A percentile compares a stretch with the other conserved stretches of the same genome.
Conservation (phyloP, 2,888 invertebrate genomes). For the Laothoe populi region DNA sequence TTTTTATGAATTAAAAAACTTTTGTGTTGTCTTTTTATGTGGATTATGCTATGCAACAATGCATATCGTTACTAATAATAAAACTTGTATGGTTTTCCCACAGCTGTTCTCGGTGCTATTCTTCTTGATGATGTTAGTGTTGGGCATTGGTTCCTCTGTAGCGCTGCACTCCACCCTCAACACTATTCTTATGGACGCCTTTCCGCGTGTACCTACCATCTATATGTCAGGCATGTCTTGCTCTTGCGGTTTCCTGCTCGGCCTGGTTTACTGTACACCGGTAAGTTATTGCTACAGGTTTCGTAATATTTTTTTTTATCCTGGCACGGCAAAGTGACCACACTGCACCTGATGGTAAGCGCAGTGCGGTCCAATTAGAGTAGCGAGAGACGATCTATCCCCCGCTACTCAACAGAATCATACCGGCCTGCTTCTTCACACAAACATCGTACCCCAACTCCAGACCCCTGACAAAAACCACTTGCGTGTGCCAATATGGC, state of each 20-base stretch:
- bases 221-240: conserved; percentile 85
- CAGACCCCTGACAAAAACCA: no score
- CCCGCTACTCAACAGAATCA: no score
- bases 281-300: conserved; percentile 82
- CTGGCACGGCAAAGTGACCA: not conserved
- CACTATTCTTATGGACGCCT: conserved; percentile 88
- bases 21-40: no score
- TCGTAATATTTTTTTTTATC: not conserved
- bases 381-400: no score
- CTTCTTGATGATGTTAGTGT: conserved; percentile 92
- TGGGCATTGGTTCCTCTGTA: conserved; percentile 91
- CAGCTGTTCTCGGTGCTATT: conserved; percentile 91
- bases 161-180: conserved; percentile 88
- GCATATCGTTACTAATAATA: not conserved
- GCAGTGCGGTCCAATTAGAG: no score
- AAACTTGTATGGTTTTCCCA: conserved; percentile 37
- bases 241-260: conserved; percentile 84
- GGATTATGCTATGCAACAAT: no score
- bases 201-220: conserved; percentile 85
- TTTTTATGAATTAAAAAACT: no score
- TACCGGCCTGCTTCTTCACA: no score
- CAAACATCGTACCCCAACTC: no score
- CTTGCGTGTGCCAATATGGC: no score
- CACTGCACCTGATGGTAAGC: not conserved
- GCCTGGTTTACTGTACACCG: conserved; percentile 90